These are phyloP conservation scores for Amphibalanus amphitrite DNA, from an alignment of 1,140 invertebrate species.

Conservation along the genomic window DNA sequence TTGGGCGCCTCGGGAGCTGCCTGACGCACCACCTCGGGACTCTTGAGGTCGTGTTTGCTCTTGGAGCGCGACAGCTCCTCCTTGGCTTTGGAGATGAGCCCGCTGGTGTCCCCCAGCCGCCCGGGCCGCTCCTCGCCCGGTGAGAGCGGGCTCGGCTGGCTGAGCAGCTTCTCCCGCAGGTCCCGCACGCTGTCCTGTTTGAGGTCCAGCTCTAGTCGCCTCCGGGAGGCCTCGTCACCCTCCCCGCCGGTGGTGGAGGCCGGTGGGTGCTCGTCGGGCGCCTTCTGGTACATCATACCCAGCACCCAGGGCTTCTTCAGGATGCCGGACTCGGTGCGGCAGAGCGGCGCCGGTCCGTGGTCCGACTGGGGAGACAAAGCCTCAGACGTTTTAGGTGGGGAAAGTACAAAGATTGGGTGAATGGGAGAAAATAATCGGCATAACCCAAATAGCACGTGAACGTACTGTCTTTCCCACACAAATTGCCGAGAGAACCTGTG, in stretches of 20 bases:
- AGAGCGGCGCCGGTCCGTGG: not conserved
- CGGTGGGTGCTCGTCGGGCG: not conserved
- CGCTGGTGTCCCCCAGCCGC: slow-evolving; percentile 62
- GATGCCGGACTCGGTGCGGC: not conserved
- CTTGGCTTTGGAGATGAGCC: slow-evolving; percentile 80
- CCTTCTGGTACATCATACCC: slow-evolving; percentile 33
- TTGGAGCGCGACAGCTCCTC: slow-evolving; percentile 55
- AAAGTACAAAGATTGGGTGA: too few relatives aligned
- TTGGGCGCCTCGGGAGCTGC: slow-evolving; percentile 31
- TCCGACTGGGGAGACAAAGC: not conserved
- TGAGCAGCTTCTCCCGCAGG: slow-evolving; percentile 19
- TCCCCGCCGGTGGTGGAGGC: not conserved
- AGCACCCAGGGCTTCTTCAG: slow-evolving; percentile 33
- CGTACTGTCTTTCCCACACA: too few relatives aligned
- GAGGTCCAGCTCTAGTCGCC: slow-evolving; percentile 19
- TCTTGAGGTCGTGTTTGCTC: slow-evolving; percentile 38
- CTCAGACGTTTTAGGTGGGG: too few relatives aligned
- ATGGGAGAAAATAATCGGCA: too few relatives aligned
- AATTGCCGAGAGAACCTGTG: too few relatives aligned
- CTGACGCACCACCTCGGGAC: slow-evolving; percentile 18
- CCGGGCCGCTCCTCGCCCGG: slow-evolving; percentile 30
- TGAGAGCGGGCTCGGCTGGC: slow-evolving; percentile 32
- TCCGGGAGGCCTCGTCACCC: too few relatives aligned
- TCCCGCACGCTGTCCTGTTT: slow-evolving; percentile 19
- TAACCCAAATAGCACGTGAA: too few relatives aligned